Evolutionary conservation across 2,113 vertebrate genomes (phyloP).

Genomic region (Eulemur macaco): DNA sequence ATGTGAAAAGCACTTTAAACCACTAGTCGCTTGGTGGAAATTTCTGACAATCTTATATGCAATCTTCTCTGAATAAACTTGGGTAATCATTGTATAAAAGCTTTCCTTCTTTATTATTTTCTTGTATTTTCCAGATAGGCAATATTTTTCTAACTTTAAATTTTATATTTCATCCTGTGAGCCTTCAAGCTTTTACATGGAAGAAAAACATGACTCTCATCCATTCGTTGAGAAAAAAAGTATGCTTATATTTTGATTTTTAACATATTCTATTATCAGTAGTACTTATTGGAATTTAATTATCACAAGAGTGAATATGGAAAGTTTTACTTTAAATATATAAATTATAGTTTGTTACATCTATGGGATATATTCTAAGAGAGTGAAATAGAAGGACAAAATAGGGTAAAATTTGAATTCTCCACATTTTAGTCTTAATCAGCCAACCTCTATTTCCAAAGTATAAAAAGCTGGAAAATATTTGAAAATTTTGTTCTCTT

Average conservation of each 20-base stretch:
- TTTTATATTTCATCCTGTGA: not conserved
- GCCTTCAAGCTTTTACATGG: not conserved
- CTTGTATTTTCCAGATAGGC: not conserved
- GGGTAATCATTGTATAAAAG: not conserved
- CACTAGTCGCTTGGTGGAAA: not conserved
- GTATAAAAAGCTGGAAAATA: not conserved
- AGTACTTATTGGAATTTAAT: not conserved
- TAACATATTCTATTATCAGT: constrained; percentile 27
- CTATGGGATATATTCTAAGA: not conserved
- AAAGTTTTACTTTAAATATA: constrained; percentile 3
- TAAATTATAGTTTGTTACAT: not conserved
- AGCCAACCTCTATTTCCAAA: not conserved
- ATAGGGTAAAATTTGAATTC: not conserved
- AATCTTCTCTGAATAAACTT: not conserved
- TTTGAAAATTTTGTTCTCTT: not conserved
- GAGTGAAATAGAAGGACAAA: not conserved
- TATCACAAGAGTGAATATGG: not conserved
- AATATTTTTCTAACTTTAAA: constrained; percentile 37
- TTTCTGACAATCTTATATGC: not conserved
- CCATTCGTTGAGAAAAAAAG: constrained; percentile 28
- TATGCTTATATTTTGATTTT: constrained; percentile 15
- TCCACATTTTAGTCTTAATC: not conserved
- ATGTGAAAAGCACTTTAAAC: not conserved
- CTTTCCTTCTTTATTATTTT: constrained; percentile 9
- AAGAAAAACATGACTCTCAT: not conserved